Percentiles rank a stretch among this genome's conserved stretches.
phyloP scores from a whole-genome alignment of 2,888 invertebrate genomes.

The Drosophila tripunctata region DNA sequence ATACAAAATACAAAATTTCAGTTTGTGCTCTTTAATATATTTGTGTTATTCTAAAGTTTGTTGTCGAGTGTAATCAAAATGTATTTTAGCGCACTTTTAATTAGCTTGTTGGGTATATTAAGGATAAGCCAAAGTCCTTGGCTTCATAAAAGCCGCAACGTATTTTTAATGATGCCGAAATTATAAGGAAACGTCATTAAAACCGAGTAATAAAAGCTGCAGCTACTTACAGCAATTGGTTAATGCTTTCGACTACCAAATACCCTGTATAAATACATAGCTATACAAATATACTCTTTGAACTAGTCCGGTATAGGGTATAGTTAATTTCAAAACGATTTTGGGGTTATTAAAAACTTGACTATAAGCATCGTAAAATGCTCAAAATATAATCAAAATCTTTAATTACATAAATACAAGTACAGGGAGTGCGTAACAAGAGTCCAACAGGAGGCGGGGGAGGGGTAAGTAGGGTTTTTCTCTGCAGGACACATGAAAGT shows the following conservation, averaged over 20 bases:
- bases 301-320: slow-evolving; percentile 11
- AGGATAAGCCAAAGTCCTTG: slow-evolving; percentile 19
- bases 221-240: neutral
- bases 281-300: neutral
- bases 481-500: slow-evolving; percentile 36
- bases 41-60: neutral
- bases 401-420: slow-evolving; percentile 37
- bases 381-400: slow-evolving; percentile 36
- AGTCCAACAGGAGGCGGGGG: neutral
- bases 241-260: neutral
- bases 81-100: slow-evolving; percentile 24
- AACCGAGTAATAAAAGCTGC: slow-evolving; percentile 7
- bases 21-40: neutral
- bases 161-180: slow-evolving; percentile 30
- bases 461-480: neutral
- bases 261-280: slow-evolving; percentile 2
- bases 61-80: neutral
- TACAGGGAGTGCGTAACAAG: neutral
- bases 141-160: slow-evolving; percentile 27
- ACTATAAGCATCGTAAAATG: slow-evolving; percentile 25
- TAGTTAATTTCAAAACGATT: slow-evolving; percentile 4
- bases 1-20: no score
- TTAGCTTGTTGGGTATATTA: slow-evolving; percentile 18
- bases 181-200: slow-evolving; percentile 25
- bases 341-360: slow-evolving; percentile 34